Evolutionary conservation across 2,888 invertebrate species (phyloP).

Genomic region (Drosophila neonasuta): DNA sequence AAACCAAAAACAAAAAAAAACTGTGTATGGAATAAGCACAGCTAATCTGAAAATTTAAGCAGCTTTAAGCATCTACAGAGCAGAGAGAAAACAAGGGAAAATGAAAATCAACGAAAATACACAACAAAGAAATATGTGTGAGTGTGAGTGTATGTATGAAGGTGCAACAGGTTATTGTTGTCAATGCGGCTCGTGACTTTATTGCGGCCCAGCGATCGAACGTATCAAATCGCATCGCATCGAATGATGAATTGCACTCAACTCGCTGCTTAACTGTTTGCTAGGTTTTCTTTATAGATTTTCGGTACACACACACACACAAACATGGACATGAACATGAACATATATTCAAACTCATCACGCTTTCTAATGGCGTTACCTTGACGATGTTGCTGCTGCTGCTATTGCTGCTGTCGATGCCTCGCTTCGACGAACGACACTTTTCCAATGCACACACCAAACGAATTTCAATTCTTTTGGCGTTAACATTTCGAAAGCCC

Average conservation of each 20-base stretch:
- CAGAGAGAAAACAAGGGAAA: conserved; percentile 15
- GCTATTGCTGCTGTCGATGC: conserved; percentile 40
- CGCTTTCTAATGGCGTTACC: conserved; percentile 68
- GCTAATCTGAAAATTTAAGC: conserved; percentile 72
- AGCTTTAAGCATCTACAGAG: conserved; percentile 36
- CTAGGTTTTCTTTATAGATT: conserved; percentile 35
- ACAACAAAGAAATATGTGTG: conserved; percentile 24
- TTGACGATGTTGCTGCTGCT: conserved; percentile 41
- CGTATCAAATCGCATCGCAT: conserved; percentile 34
- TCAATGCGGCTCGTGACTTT: conserved; percentile 37
- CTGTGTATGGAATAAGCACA: conserved; percentile 48
- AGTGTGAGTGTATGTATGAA: conserved; percentile 9
- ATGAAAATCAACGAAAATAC: conserved; percentile 8
- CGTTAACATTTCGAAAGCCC: conserved; percentile 47
- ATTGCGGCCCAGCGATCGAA: conserved; percentile 31
- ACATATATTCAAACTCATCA: conserved; percentile 49
- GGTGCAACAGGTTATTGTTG: conserved; percentile 53
- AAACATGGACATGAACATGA: neutral
- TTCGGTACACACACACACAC: conserved; percentile 28
- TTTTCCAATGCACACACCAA: conserved; percentile 63
- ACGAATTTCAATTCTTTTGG: conserved; percentile 62
- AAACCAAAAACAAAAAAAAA: conserved; percentile 24
- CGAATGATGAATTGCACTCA: conserved; percentile 56
- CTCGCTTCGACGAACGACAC: conserved; percentile 61
- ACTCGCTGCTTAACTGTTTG: conserved; percentile 30